Evolutionary conservation across 2,797 vertebrate species (phyloP).

Genomic region (Acropternis orthonyx): DNA sequence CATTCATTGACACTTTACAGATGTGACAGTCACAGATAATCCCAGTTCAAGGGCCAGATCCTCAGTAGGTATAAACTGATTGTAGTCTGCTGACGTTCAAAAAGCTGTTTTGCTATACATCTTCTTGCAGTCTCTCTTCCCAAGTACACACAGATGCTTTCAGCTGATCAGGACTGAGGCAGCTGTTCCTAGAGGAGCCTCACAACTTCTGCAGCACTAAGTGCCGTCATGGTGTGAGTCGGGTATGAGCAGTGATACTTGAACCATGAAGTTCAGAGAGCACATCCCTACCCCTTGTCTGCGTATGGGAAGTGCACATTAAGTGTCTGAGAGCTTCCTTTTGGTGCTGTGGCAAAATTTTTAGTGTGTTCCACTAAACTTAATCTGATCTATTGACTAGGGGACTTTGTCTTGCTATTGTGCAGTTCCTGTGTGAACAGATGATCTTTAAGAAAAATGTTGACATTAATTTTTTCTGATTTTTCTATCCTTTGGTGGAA

Average conservation of each 20-base stretch:
- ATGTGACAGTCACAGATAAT: not conserved
- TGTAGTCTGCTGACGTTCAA: not conserved
- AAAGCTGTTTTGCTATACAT: not conserved
- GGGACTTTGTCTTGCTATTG: not conserved
- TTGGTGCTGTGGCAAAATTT: not conserved
- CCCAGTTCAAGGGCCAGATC: conserved; percentile 17
- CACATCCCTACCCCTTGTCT: not conserved
- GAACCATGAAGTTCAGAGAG: not conserved
- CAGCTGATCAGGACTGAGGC: not conserved
- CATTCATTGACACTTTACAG: not conserved
- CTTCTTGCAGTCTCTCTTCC: not conserved
- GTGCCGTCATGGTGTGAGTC: not conserved
- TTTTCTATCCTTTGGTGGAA: conserved; percentile 12
- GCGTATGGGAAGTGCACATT: not conserved
- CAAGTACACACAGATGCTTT: not conserved
- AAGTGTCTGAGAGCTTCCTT: not conserved
- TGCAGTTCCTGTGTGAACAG: not conserved
- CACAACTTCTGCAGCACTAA: not conserved
- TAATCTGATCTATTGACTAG: not conserved
- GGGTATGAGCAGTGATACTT: not conserved
- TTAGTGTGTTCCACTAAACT: not conserved
- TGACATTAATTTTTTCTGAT: not conserved
- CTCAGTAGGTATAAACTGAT: not conserved
- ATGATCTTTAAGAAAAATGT: conserved; percentile 8
- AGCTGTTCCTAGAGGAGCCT: not conserved